These are phyloP conservation scores for Celastrina argiolus DNA, from an alignment of 2,888 invertebrate species.

Conservation along the genomic window DNA sequence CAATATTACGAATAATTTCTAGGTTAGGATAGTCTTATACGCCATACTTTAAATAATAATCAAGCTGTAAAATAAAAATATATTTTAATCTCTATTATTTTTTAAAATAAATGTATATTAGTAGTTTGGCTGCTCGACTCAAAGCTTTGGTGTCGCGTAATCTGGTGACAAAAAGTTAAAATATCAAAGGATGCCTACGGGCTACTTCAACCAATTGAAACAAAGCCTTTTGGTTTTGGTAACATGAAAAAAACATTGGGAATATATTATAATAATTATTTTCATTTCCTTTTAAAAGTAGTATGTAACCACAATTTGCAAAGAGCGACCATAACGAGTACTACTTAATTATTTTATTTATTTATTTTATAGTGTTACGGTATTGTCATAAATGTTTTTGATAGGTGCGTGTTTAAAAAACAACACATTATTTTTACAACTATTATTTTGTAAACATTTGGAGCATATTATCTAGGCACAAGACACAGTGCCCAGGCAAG, in stretches of 20 bases:
- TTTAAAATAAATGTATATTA: background rate
- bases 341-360: too few species aligned
- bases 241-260: background rate
- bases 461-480: too few species aligned
- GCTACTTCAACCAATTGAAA: background rate
- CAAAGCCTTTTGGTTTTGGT: background rate
- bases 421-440: too few species aligned
- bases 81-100: background rate
- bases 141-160: slow-evolving; percentile 17
- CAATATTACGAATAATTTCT: too few species aligned
- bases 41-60: too few species aligned
- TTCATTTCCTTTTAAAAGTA: background rate
- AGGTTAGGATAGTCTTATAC: too few species aligned
- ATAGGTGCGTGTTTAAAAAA: too few species aligned
- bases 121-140: background rate
- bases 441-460: too few species aligned
- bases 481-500: too few species aligned
- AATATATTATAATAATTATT: background rate
- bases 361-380: too few species aligned
- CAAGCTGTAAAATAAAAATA: background rate
- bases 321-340: too few species aligned
- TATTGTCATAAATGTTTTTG: too few species aligned
- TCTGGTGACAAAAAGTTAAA: background rate
- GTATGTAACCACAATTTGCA: background rate
- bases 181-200: background rate